phyloP scores from a whole-genome alignment of 2,113 vertebrate species.

The Camelus bactrianus region DNA sequence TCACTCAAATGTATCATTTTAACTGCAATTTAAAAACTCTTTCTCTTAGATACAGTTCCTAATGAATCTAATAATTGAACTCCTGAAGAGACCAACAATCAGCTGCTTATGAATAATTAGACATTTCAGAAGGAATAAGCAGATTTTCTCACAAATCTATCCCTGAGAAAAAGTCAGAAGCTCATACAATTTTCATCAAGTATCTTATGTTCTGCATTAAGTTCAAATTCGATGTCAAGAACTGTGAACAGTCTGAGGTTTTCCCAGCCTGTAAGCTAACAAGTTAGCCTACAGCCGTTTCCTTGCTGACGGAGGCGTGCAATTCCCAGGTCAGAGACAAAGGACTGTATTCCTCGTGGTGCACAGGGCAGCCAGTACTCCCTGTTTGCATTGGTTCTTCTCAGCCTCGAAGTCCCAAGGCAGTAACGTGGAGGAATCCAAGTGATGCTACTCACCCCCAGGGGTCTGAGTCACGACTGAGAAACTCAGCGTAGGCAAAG shows the following conservation, averaged over 20 bases:
- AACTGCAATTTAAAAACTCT: constrained; percentile 41
- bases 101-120: constrained; percentile 18
- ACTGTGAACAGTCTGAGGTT: neutral
- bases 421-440: neutral
- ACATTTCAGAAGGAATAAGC: constrained; percentile 44
- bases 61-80: constrained; percentile 59
- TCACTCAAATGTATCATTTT: constrained; percentile 40
- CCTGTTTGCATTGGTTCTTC: accelerated
- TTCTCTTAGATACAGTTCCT: constrained; percentile 1
- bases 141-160: neutral
- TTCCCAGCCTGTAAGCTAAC: neutral
- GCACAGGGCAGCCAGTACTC: neutral
- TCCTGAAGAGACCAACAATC: neutral
- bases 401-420: neutral
- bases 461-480: neutral
- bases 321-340: neutral
- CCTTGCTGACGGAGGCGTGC: neutral
- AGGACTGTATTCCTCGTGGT: neutral
- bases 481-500: neutral
- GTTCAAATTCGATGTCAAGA: constrained; percentile 13
- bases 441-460: neutral
- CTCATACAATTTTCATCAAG: constrained; percentile 30
- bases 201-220: neutral
- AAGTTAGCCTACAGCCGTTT: neutral
- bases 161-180: constrained; percentile 21